Percentiles rank a stretch among this genome's conserved stretches.
These are phyloP conservation scores for Aphelocoma coerulescens DNA, from an alignment of 2,113 vertebrate species.

Conservation along the genomic window DNA sequence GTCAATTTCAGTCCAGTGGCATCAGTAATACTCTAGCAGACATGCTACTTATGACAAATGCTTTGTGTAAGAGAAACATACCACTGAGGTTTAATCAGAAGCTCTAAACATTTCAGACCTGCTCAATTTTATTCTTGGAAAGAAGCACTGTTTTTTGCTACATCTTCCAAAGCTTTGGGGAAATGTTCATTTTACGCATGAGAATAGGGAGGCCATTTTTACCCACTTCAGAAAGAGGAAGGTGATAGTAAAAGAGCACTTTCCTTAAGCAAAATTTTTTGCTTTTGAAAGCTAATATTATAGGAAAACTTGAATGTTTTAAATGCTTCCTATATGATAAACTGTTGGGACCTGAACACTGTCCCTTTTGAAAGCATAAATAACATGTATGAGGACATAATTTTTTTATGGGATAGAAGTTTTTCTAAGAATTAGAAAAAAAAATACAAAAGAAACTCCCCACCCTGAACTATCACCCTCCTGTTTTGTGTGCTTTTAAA, in stretches of 20 bases:
- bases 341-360: background rate
- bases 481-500: background rate
- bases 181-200: constrained; percentile 45
- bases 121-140: constrained; percentile 67
- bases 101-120: constrained; percentile 65
- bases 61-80: constrained; percentile 70
- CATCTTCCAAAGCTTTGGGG: constrained; percentile 47
- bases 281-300: constrained; percentile 37
- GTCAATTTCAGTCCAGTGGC: constrained; percentile 66
- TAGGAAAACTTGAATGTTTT: constrained; percentile 17
- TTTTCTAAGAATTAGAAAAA: background rate
- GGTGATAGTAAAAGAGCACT: constrained; percentile 39
- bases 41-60: constrained; percentile 70
- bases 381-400: background rate
- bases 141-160: constrained; percentile 38
- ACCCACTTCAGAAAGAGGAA: background rate
- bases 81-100: constrained; percentile 71
- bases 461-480: background rate
- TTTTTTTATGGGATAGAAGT: background rate
- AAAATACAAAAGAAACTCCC: no score
- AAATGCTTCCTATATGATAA: background rate
- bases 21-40: constrained; percentile 71
- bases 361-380: background rate
- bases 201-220: constrained; percentile 62
- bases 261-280: constrained; percentile 32